phyloP scores from a whole-genome alignment of 2,888 invertebrate species.

The Lycaena phlaeas region DNA sequence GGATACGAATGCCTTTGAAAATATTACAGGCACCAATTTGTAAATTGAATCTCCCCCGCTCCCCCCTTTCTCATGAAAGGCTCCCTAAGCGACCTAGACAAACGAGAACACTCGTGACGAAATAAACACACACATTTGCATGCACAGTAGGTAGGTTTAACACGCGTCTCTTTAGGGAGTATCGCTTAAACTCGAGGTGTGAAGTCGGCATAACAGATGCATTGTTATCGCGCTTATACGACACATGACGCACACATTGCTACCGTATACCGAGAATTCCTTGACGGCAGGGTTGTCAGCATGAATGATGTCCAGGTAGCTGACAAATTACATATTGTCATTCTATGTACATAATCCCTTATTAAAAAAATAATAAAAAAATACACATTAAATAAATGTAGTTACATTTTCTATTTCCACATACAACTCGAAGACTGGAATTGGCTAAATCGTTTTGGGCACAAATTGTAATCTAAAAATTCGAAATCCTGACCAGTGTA shows the following conservation, averaged over 20 bases:
- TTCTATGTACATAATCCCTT: too few relatives aligned
- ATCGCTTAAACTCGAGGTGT: constrained; percentile 38
- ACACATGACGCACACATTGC: constrained; percentile 20
- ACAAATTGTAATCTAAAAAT: too few relatives aligned
- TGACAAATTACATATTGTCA: too few relatives aligned
- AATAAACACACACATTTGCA: constrained; percentile 22
- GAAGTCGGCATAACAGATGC: constrained; percentile 43
- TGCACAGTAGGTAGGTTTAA: constrained; percentile 12
- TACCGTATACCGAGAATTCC: constrained; percentile 18
- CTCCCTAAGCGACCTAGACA: constrained; percentile 9
- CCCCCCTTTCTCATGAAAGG: constrained; percentile 8
- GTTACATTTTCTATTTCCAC: too few relatives aligned
- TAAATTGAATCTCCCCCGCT: constrained; percentile 19
- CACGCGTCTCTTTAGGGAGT: constrained; percentile 28
- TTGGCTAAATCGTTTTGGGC: too few relatives aligned
- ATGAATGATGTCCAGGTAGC: constrained; percentile 17
- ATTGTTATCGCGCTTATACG: constrained; percentile 47
- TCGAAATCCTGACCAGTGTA: too few relatives aligned
- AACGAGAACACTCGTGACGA: constrained; percentile 13
- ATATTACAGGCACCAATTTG: constrained; percentile 19
- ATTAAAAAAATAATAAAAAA: too few relatives aligned
- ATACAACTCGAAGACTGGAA: too few relatives aligned
- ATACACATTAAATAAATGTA: too few relatives aligned
- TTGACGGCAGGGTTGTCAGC: constrained; percentile 23
- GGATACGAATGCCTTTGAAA: constrained; percentile 14